Percentiles rank a stretch among this genome's conserved stretches.
Evolutionary conservation across 2,113 vertebrate genomes (phyloP).

Genomic region (Bombycilla garrulus): DNA sequence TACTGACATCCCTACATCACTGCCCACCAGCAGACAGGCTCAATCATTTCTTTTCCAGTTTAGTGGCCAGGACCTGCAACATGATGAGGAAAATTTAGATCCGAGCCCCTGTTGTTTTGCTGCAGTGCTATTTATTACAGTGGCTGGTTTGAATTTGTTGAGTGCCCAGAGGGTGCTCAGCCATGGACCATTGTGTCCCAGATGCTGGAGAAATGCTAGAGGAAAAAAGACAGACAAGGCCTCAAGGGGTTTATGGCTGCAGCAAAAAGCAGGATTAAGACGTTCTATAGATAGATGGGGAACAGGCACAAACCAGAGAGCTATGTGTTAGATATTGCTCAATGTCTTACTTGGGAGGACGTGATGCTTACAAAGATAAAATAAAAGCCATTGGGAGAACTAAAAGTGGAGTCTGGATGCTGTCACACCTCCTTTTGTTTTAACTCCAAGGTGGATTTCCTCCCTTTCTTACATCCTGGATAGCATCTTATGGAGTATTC

Average conservation of each 20-base stretch:
- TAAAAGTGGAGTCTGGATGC: neutral
- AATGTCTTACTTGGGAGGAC: neutral
- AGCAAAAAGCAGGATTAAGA: neutral
- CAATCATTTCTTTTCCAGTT: neutral
- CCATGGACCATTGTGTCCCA: neutral
- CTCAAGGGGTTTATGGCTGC: neutral
- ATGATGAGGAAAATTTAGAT: neutral
- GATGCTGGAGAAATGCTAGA: neutral
- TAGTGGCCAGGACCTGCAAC: neutral
- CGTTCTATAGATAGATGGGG: neutral
- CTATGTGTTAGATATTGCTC: neutral
- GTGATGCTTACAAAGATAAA: neutral
- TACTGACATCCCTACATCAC: neutral
- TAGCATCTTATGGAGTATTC: neutral
- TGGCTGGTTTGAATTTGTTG: neutral
- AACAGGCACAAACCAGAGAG: neutral
- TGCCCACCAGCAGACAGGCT: neutral
- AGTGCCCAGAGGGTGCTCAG: neutral
- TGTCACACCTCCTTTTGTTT: neutral
- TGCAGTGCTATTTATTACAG: neutral
- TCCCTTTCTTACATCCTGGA: neutral
- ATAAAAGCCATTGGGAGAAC: neutral
- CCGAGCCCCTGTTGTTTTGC: neutral
- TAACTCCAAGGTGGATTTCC: neutral
- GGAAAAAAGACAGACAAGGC: neutral